Conservation (phyloP, 2,113 vertebrate species). For the Chaetodon auriga region DNA sequence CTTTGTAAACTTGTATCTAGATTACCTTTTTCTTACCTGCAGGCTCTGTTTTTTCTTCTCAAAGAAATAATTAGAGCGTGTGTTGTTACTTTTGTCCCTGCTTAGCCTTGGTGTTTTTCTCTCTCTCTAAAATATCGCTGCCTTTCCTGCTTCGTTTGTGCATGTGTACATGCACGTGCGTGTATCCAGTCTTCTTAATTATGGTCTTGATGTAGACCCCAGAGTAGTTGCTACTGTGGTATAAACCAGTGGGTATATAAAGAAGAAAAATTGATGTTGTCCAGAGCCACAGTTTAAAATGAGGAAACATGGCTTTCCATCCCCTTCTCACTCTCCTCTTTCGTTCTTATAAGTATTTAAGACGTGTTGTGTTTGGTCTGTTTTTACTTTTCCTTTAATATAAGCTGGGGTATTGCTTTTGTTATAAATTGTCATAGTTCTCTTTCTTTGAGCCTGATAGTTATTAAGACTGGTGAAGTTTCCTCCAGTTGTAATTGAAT, state of each 20-base stretch:
- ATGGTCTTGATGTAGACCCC: background rate
- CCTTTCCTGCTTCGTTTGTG: background rate
- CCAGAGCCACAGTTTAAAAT: background rate
- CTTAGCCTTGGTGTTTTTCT: background rate
- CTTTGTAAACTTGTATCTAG: constrained; percentile 1
- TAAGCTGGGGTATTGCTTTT: background rate
- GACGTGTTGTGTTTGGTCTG: background rate
- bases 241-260: background rate
- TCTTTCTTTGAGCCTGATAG: background rate
- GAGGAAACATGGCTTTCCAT: background rate
- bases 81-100: background rate
- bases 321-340: background rate
- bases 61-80: background rate
- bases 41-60: background rate
- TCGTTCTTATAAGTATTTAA: background rate
- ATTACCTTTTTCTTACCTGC: background rate
- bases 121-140: background rate
- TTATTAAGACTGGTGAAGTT: background rate
- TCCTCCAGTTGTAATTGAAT: background rate
- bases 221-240: background rate
- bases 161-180: background rate
- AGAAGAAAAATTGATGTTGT: background rate
- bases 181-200: background rate
- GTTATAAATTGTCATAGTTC: background rate
- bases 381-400: background rate